Percentiles rank a stretch among this genome's conserved stretches.
phyloP scores from a whole-genome alignment of 1,140 invertebrate species.

The Drosophila azteca region DNA sequence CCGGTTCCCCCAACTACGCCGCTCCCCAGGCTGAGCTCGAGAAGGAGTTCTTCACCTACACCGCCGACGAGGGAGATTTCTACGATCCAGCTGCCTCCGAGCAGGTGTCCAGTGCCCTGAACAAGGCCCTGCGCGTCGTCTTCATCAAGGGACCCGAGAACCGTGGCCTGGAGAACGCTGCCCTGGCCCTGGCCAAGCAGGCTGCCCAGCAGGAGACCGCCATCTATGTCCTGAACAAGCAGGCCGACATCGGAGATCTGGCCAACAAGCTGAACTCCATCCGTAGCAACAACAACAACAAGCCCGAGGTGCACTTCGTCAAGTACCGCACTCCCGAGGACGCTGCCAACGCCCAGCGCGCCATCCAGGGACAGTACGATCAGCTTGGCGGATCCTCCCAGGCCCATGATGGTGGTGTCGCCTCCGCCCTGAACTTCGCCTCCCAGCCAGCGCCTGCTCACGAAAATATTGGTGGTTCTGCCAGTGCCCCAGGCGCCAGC shows the following conservation, averaged over 20 bases:
- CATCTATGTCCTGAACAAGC: constrained; percentile 74
- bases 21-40: constrained; percentile 62
- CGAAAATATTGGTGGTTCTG: too few relatives aligned
- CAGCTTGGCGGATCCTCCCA: constrained; percentile 54
- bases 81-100: constrained; percentile 58
- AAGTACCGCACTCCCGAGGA: constrained; percentile 66
- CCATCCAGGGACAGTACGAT: constrained; percentile 67
- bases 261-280: constrained; percentile 64
- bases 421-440: constrained; percentile 64
- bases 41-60: constrained; percentile 74
- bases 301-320: constrained; percentile 65
- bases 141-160: constrained; percentile 76
- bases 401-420: constrained; percentile 53
- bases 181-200: constrained; percentile 71
- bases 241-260: constrained; percentile 65
- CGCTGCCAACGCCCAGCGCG: constrained; percentile 57
- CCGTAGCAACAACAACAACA: constrained; percentile 52
- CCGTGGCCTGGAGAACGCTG: constrained; percentile 67
- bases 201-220: constrained; percentile 70
- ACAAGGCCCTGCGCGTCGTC: constrained; percentile 70
- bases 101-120: constrained; percentile 46
- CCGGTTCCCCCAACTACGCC: constrained; percentile 52
- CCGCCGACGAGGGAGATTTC: constrained; percentile 72
- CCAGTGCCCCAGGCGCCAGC: background rate
- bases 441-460: background rate